Evolutionary conservation across 2,797 vertebrate genomes (phyloP), one percentile per base, ranked within the genome.

Genomic region (Amphiprion clarkii): DNA sequence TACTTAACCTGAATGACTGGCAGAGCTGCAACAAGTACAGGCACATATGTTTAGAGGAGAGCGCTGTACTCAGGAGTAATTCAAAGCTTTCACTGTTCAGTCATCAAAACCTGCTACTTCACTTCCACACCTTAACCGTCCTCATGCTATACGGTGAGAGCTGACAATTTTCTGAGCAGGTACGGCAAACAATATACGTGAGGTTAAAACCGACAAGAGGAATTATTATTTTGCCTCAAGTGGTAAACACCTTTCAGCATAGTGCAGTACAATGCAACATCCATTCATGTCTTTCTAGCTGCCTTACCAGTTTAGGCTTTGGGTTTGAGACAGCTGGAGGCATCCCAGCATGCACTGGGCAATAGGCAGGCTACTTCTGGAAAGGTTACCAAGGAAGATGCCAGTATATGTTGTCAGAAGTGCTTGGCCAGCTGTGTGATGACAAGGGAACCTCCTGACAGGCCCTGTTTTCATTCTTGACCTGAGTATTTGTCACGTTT

Each of bases 1-100:
- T 65, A 70, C 76, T 78, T 48, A 65, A 70, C 48, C 42, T 55
- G 78, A 71, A 61, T 36, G 80, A 81, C 72, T n/a, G 65, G 64
- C 55, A 67, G 70, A 67, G 49, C 67, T 66, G 54, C 52, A 83
- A 87, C 86, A 81, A 85, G 81, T 81, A 65, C 31, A 51, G 78
- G 40, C 72, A 76, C 56, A 81, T 70, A 54, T 36, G 27, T 17
- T 3, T 46, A 60, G 33, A 54, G 59, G 16, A 66, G n/a, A 74
- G 33, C 23, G 44, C 21, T 23, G 42, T 51, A 21, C 44, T 53
- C 7, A 59, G 29, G 36, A 56, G 14, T 31, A 60, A 42, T 27
- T 40, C 46, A 76, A 51, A 64, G 36, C 46, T 31, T 40, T 58
- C 7, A 48, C 68, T 58, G 10, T 58, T 51, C 23, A 53, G 46